Base-by-base conservation (phyloP, 2,797 vertebrate species). In the Aeoliscus strigatus region DNA sequence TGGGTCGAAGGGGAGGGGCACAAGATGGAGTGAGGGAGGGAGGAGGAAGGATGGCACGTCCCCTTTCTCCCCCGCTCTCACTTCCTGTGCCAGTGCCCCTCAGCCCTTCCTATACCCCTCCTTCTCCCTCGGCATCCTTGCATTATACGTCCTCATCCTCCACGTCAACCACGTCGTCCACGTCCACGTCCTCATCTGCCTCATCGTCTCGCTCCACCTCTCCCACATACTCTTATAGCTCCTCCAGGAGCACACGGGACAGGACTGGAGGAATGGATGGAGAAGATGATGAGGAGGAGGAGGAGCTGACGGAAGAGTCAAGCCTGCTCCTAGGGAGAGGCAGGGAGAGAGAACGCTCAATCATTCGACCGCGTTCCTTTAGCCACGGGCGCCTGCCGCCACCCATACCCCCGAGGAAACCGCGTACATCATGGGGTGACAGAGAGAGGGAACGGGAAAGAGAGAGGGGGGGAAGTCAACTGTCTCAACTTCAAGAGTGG, bases 401-500 rank as follows among this genome's bases (percentile, higher is more conserved):
- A 11, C 89, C 89, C 27, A 63, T 90, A 51, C 89, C 89, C 11
- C 89, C 89, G 8, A 86, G 88, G 43, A 90, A 90, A 70, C 88
- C 89, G 8, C 83, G 85, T 33, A 77, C 72, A 42, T 88, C 87
- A 15, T 90, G 90, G 68, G 91, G 91, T 60, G 91, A 92, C 69
- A 87, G 89, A 79, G 90, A 91, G 52, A 84, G 90, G 77, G 90
- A 89, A 67, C 73, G 85, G n/a, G 82, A 80, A 37, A 70, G 87
- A 51, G 87, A 88, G 49, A 74, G 88, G 44, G 87, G 86, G 1
- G 84, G 87, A 6, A 90, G 87, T 68, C 89, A 90, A 49, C 71
- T 89, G 57, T 82, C 87, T 27, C 88, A 89, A 68, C 86, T 90
- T 21, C 88, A 89, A 53, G 86, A 90, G 59, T 90, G 88, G 88